Evolutionary conservation across 2,113 vertebrate genomes (phyloP).

Genomic region (Capreolus pygargus): DNA sequence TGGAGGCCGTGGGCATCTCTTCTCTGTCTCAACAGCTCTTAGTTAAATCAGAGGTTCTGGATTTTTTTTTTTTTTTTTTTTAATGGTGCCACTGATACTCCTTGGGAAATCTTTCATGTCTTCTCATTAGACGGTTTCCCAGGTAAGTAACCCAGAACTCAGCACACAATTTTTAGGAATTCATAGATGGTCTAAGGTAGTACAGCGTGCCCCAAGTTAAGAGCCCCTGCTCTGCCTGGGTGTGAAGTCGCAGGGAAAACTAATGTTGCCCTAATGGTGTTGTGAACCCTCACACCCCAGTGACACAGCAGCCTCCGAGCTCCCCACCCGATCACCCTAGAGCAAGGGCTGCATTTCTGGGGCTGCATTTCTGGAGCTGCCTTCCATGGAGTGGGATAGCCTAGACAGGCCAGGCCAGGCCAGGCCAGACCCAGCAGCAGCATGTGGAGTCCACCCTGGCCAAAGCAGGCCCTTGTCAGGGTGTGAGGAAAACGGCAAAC

Average conservation of each 20-base stretch:
- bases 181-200: not conserved
- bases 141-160: not conserved
- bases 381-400: not conserved
- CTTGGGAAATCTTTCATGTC: not conserved
- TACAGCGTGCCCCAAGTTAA: not conserved
- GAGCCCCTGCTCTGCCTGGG: not conserved
- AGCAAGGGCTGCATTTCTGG: accelerated
- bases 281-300: not conserved
- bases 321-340: not conserved
- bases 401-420: no score
- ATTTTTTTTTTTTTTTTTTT: not conserved
- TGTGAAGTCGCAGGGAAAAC: not conserved
- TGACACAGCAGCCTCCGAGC: not conserved
- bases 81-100: not conserved
- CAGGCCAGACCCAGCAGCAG: not conserved
- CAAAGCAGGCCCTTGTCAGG: not conserved
- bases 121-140: not conserved
- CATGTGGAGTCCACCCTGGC: not conserved
- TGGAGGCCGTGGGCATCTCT: not conserved
- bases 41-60: not conserved
- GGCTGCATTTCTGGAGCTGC: no score
- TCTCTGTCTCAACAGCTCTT: not conserved
- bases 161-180: not conserved
- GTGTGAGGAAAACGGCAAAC: not conserved
- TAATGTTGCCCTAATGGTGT: not conserved